Base-by-base conservation (phyloP, 2,888 invertebrate species). In the Polyploca ridens region DNA sequence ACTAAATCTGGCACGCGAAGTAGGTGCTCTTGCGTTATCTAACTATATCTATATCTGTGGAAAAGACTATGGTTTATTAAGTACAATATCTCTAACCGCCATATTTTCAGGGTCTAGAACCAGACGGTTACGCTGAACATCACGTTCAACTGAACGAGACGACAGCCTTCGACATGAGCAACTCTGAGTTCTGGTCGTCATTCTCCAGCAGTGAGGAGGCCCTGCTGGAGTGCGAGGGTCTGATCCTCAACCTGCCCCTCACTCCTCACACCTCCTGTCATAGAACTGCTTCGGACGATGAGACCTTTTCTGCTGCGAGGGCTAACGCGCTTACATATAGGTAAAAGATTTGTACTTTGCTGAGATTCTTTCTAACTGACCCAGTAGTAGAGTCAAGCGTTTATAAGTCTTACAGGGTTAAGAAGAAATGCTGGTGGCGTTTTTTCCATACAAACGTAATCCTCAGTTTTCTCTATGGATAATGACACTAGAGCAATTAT, bases 161-260 rank as follows among this genome's bases (percentile, higher is more conserved):
- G 0, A 95, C 95, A 0, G 81, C 95, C 7, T 95, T 96, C 74
- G 97, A 97, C 79, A 95, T 95, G 89, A 96, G 96, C 73, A 96
- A 96, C 88, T 97, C 97, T 0, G 97, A 97, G 84, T 97, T 96
- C 88, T 97, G 96, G 96, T 97, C 97, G 0, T 97, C 97, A 0
- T 97, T 97, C 90, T 97, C 97, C 19, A 96, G 96, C 83, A 97
- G 97, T 59, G 97, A 97, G 80, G 97, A 97, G 81, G 96, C 96
- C 0, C 88, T 97, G 5, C 83, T 97, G 14, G 96, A 96, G 76
- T 97, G 97, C 74, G 96, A 95, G 41, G 97, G 97, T 0, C 89
- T 97, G 54, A 96, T 97, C 66, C 89, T 97, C 7, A 97, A 96
- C 84, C 88, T 97, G 44, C 97, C 97, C 0, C 85, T 97, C 5